Conservation (phyloP, 2,888 invertebrate species). For the Sepiola atlantica region DNA sequence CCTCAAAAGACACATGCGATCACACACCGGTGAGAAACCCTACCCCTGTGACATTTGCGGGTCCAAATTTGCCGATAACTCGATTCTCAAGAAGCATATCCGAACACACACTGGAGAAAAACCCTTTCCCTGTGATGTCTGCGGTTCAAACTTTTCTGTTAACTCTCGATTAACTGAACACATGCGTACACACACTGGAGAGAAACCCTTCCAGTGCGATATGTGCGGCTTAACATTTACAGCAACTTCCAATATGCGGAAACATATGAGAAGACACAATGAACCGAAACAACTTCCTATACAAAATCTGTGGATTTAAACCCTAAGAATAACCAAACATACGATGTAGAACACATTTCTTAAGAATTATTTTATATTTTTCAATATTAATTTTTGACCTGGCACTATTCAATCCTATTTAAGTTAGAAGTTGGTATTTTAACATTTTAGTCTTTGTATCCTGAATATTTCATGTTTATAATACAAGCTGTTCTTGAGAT, state of each 20-base stretch:
- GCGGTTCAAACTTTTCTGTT: neutral
- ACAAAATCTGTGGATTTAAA: neutral
- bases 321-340: neutral
- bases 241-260: neutral
- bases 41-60: neutral
- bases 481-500: no score
- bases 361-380: no score
- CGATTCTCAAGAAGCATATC: neutral
- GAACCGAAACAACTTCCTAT: neutral
- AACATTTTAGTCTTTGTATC: no score
- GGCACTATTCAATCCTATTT: no score
- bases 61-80: neutral
- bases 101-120: neutral
- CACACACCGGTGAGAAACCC: slow-evolving; percentile 10
- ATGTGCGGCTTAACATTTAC: neutral
- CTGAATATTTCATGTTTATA: no score
- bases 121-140: slow-evolving; percentile 33
- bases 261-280: neutral
- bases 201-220: slow-evolving; percentile 20
- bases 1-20: neutral
- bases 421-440: no score
- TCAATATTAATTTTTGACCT: no score
- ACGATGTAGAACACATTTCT: neutral
- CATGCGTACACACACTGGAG: neutral
- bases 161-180: neutral